Base-by-base conservation (phyloP, 2,797 vertebrate species). In the Gastrophryne carolinensis region DNA sequence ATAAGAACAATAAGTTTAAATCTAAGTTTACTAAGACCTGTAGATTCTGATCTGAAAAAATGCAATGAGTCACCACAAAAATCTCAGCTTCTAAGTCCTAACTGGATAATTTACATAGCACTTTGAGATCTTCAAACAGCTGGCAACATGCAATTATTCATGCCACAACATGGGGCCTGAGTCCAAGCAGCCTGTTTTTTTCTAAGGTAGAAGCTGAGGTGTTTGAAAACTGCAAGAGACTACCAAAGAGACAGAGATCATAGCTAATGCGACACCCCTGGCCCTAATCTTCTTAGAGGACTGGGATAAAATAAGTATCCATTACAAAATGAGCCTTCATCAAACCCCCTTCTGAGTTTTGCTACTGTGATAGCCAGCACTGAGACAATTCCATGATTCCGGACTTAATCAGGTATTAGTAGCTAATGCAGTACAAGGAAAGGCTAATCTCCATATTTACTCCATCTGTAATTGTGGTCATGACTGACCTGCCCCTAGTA, bases 281-380 rank as follows among this genome's bases (percentile, higher is more conserved):
- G 91, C 93, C 93, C 94, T 99, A 98, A 99, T 99, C 97, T 98
- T 95, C 95, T 98, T 98, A 98, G 93, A 92, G 93, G 89, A 90
- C 91, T 84, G 86, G 95, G 95, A 97, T 97, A 94, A 96, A 96
- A 93, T 94, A 92, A 95, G 94, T 95, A 97, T 98, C 96, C 94
- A 95, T 99, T 98, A 97, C 95, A 86, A 92, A 95, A 96, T 95
- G 93, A 90, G 94, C 95, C 94, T 95, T 94, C 91, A 92, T 93
- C 91, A 93, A 89, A 90, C 92, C 91, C 91, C 91, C 93, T 91
- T 87, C 91, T 89, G 93, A 89, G 91, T 90, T 89, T 80, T 88
- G 89, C 90, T 90, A 91, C 90, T 94, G 92, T 91, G 91, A 95
- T 94, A 93, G 93, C 92, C 92, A 89, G 89, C 89, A 86, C 72